Base-by-base conservation (phyloP, 2,888 invertebrate genomes). In the Protonemura montana region DNA sequence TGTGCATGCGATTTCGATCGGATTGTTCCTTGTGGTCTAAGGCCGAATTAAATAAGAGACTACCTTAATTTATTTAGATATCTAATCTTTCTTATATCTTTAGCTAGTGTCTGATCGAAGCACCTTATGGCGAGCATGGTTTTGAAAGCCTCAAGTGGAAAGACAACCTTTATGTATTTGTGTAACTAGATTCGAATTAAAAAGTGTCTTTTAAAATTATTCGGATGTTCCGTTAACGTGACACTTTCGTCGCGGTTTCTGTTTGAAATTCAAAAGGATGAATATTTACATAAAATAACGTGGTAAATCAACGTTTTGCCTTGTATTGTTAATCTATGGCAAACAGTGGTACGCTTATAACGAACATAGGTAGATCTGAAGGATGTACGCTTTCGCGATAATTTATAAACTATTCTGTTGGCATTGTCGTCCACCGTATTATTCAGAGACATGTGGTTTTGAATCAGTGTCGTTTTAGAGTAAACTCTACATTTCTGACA, bases 351-450 rank as follows among this genome's bases (percentile, higher is more conserved):
- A 16, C 13, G 21, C 59, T 59, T 16, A 59, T 59, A 59, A 13
- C 21, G 59, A 21, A 59, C 59, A 59, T 59, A 10, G 13, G 21
- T 21, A 10, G 59, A 59, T 59, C 59, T 59, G 16, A 35, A 35
- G 35, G 59, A 7, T 10, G 59, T 16, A 59, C 13, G 59, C 59
- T 21, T 59, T 2, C 59, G 21, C 82, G 41, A 42, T 84, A 59
- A 84, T 84, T 84, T 84, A 84, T 84, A 13, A 59, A 84, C 84
- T 84, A 59, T 84, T 84, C 59, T 27, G 25, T 7, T 16, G 27
- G 26, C 59, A 16, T 76, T 76, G 16, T 27, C 3, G 27, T 42
- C 0, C 16, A 29, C 28, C 27, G 28, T 59, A 84, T 26, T 84
- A 27, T 76, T 84, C 84, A 84, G 84, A 76, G 21, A 59, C 6